A percentile compares a stretch with the other conserved stretches of the same genome.
Evolutionary conservation across 2,888 invertebrate species (phyloP).

Genomic region (Seira ritae): DNA sequence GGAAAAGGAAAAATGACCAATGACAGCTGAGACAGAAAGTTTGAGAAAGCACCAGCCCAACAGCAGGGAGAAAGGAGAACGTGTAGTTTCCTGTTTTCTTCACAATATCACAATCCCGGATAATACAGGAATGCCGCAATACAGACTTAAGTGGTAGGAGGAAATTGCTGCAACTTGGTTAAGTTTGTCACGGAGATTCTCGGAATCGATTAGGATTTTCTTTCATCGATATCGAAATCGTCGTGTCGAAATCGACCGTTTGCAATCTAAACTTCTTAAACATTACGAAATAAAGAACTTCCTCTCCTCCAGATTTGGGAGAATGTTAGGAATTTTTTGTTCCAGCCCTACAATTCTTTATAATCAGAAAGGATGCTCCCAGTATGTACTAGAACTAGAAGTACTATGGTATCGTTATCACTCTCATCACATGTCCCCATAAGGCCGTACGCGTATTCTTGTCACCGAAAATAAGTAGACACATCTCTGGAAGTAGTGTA

Average conservation of each 20-base stretch:
- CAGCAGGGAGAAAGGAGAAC: constrained; percentile 35
- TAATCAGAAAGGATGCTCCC: neutral
- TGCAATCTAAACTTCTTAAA: too few relatives aligned
- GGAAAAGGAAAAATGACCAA: constrained; percentile 54
- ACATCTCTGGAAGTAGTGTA: neutral
- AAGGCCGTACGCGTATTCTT: neutral
- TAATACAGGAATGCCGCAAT: too few relatives aligned
- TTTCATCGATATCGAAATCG: too few relatives aligned
- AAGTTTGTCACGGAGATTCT: neutral
- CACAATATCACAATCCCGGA: too few relatives aligned
- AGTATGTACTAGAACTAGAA: too few relatives aligned
- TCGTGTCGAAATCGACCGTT: too few relatives aligned
- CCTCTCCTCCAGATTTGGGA: too few relatives aligned
- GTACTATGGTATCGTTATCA: neutral
- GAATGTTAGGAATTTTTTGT: neutral
- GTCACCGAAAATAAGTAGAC: too few relatives aligned
- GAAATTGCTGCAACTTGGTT: neutral
- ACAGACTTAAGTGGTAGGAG: neutral
- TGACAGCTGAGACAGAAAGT: constrained; percentile 51
- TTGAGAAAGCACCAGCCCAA: neutral
- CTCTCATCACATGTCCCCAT: constrained; percentile 9
- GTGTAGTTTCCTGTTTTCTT: constrained; percentile 46
- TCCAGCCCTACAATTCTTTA: neutral
- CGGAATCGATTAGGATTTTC: too few relatives aligned
- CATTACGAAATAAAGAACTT: too few relatives aligned